These are phyloP conservation scores for Cyclina sinensis DNA, from an alignment of 1,140 invertebrate genomes.

Conservation along the genomic window DNA sequence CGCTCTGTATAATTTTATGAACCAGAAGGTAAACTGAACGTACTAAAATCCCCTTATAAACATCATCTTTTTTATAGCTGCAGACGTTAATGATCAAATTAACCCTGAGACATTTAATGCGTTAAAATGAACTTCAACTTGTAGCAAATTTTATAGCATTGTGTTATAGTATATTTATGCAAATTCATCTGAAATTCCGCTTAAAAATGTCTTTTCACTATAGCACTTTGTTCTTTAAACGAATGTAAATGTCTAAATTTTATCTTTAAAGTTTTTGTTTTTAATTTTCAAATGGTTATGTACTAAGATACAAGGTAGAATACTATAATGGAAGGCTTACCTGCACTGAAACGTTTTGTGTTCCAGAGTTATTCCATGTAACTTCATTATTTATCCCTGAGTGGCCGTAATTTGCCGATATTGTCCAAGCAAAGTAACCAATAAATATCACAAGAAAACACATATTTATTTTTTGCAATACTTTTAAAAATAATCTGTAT, in stretches of 20 bases:
- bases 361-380: neutral
- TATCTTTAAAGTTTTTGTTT: too few species aligned
- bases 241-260: too few species aligned
- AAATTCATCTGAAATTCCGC: too few species aligned
- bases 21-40: too few species aligned
- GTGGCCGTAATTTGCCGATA: slow-evolving; percentile 30
- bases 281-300: too few species aligned
- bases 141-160: neutral
- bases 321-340: too few species aligned
- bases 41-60: neutral
- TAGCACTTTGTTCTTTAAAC: too few species aligned
- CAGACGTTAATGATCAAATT: neutral
- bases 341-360: slow-evolving; percentile 21
- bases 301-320: too few species aligned
- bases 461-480: slow-evolving; percentile 58
- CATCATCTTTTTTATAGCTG: too few species aligned
- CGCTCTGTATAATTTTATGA: too few species aligned
- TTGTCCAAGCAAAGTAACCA: slow-evolving; percentile 58
- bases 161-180: too few species aligned
- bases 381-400: neutral
- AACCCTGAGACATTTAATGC: neutral
- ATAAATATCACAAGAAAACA: slow-evolving; percentile 61
- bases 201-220: too few species aligned
- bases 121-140: neutral
- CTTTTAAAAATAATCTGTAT: slow-evolving; percentile 48